Conservation (phyloP, 2,797 vertebrate genomes). For the Coluber constrictor region DNA sequence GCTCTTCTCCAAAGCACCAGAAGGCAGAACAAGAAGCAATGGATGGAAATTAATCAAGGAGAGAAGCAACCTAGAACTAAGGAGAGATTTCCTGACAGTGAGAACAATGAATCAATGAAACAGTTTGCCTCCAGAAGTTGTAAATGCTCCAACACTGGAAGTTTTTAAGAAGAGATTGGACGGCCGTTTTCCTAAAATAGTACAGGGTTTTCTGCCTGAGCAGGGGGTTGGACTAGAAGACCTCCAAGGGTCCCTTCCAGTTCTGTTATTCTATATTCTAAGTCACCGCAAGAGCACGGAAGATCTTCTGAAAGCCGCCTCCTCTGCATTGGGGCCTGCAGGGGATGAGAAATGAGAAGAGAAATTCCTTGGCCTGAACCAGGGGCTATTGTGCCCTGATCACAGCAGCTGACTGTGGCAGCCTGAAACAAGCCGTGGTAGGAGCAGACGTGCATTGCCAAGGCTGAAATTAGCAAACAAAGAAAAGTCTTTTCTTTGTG, state of each 20-base stretch:
- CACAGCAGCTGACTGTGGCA: conserved; percentile 46
- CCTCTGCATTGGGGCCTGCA: not conserved
- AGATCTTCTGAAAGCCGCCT: not conserved
- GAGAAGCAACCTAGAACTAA: too few species aligned
- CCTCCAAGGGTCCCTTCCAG: not conserved
- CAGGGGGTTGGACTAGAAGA: not conserved
- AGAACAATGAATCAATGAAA: too few species aligned
- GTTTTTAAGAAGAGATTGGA: not conserved
- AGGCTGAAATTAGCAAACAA: conserved; percentile 61
- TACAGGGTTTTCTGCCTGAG: not conserved
- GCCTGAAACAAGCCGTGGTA: conserved; percentile 26
- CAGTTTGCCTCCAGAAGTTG: too few species aligned
- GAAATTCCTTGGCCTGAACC: conserved; percentile 30
- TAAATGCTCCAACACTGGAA: not conserved
- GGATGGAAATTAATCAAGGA: too few species aligned
- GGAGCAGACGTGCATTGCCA: conserved; percentile 56
- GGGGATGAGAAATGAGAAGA: not conserved
- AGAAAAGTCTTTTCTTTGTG: conserved; percentile 44
- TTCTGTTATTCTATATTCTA: not conserved
- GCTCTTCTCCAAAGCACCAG: too few species aligned
- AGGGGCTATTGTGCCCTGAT: conserved; percentile 47
- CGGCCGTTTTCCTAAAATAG: not conserved
- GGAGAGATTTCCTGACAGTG: too few species aligned
- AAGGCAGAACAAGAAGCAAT: too few species aligned
- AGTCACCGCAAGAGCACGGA: not conserved